Evolutionary conservation across 2,113 vertebrate species (phyloP), one percentile per base, ranked within the genome.

Genomic region (Carollia perspicillata): DNA sequence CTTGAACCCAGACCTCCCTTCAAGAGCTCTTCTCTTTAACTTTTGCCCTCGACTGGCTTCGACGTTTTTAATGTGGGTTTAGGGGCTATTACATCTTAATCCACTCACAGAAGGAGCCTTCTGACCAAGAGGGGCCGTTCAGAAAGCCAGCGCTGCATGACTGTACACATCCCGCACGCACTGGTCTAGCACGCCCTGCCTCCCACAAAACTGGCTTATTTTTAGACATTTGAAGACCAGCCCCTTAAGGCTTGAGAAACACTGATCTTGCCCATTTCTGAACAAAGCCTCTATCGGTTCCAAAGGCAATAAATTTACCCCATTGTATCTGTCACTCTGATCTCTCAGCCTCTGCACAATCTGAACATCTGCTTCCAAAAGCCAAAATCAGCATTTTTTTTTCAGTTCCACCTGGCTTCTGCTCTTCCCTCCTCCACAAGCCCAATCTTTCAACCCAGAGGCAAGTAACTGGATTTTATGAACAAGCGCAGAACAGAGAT

Each of bases 251-350:
- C 10, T 63, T 69, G 33, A 87, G 69, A 90, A 84, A 22, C 42
- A 79, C 20, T 17, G 40, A 60, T 68, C 71, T 93, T 91, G 44
- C 51, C 58, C 40, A 58, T 58, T 94, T 97, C 88, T 92, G 79
- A 68, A 77, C 60, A 71, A 93, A 78, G 47, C 6, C 20, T 77
- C 65, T 20, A 17, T 33, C 60, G 49, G 1, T 81, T 93, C 20
- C 53, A 92, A 78, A 86, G 83, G 26, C 79, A 83, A 89, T 72
- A 68, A 89, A 90, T 92, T n/a, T 83, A 87, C 1, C 35, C 2
- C 22, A 5, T 22, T 78, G 35, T 85, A 16, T 53, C 47, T 93
- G 35, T 86, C 87, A 78, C 40, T 84, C 84, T 84, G 84, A 51
- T 89, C 92, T 89, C 58, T 37, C 22, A 80, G 40, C 33, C 18